Percentiles rank a stretch among this genome's conserved stretches.
Evolutionary conservation across 2,113 vertebrate genomes (phyloP).

Genomic region (Edolisoma coerulescens): DNA sequence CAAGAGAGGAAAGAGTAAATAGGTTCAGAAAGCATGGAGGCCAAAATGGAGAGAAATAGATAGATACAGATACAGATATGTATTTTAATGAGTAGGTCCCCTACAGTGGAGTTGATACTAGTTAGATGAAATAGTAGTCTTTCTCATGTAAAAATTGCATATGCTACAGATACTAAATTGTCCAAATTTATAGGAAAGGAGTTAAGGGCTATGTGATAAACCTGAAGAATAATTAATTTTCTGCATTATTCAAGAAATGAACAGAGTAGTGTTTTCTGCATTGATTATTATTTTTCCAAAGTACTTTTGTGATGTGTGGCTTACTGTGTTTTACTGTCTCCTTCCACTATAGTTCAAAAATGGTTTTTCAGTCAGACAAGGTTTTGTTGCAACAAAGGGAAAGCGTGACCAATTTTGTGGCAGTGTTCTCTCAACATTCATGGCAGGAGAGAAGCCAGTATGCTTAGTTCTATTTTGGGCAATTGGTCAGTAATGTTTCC

Average conservation of each 20-base stretch:
- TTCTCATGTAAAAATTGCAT: background rate
- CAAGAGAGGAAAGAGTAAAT: background rate
- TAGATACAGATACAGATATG: accelerated
- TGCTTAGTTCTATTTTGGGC: background rate
- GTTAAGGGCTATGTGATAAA: background rate
- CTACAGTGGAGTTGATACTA: background rate
- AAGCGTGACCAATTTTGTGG: background rate
- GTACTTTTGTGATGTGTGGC: background rate
- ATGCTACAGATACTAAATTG: background rate
- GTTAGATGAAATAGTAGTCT: background rate
- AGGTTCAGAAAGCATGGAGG: background rate
- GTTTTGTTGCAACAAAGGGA: background rate
- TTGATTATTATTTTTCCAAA: background rate
- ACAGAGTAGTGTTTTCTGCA: background rate
- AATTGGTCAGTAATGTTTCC: background rate
- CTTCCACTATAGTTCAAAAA: background rate
- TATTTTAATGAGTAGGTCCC: background rate
- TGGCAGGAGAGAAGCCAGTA: background rate
- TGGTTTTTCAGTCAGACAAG: background rate
- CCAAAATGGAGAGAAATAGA: background rate
- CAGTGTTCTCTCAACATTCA: background rate
- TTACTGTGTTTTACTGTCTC: background rate
- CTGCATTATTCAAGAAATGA: background rate
- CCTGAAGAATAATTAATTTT: background rate
- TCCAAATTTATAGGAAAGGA: background rate